Base-by-base conservation (phyloP, 2,113 vertebrate genomes). In the Vulpes lagopus region DNA sequence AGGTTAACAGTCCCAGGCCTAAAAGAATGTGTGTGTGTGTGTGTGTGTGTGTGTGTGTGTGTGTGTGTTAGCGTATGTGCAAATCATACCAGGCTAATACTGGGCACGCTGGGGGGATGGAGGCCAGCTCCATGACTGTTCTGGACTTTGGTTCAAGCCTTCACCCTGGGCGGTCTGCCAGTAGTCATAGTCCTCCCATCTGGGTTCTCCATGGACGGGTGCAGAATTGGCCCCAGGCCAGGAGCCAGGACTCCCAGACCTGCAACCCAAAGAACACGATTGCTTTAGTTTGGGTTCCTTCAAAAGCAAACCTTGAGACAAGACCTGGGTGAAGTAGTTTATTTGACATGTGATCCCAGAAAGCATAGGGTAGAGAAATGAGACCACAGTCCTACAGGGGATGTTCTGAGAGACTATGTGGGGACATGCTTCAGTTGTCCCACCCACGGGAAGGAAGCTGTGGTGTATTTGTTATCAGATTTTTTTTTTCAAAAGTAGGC, bases 21-120 rank as follows among this genome's bases (percentile, higher is more conserved):
- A 25, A 76, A 15, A 25, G 2, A 3, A 20, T 23, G 60, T 32
- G 43, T 0, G 19, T 1, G 16, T 1, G 16, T 5, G 2, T 5
- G 35, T 23, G 71, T 38, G 49, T 0, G 16, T 6, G 16, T 5
- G 49, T 20, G 11, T 20, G 49, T 30, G 23, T 30, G 27, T 38
- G 55, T 19, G 32, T 27, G 67, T 27, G 32, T 67, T 9, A 23
- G 62, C 0, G 0, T 25, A 27, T 67, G 43, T 19, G 65, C 38
- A 60, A 25, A 64, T 79, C 65, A 17, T 32, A 12, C 20, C 20
- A 49, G 49, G 14, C 12, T 2, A 25, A 25, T 6, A 5, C 15
- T 38, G 22, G 65, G 19, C 5, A 0, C 9, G 51, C 15, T 20
- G 16, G 19, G 11, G 4, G 4, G n/a, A 35, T 17, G 11, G 87